Evolutionary conservation across 2,797 vertebrate genomes (phyloP).

Genomic region (Cyclura pinguis): DNA sequence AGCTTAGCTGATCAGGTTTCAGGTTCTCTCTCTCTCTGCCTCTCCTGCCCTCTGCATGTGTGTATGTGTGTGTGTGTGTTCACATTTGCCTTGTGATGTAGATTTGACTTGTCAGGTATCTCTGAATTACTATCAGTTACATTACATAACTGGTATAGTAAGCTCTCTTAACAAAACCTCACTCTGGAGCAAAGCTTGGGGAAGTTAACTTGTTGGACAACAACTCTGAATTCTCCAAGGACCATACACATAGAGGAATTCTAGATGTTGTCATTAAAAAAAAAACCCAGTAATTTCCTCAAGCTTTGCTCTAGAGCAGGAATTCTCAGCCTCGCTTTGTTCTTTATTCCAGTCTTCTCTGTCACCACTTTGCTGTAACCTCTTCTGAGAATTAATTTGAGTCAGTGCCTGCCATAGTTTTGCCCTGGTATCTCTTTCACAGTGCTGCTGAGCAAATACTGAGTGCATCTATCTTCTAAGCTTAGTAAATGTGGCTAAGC

Average conservation of each 20-base stretch:
- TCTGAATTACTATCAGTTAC: slow-evolving; percentile 23
- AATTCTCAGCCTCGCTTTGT: background rate
- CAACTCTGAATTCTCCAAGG: no score
- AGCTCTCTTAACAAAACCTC: slow-evolving; percentile 11
- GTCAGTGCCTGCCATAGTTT: background rate
- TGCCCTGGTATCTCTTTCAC: background rate
- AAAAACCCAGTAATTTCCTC: no score
- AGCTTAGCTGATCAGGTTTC: slow-evolving; percentile 47
- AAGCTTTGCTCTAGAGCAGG: no score
- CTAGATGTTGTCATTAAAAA: no score
- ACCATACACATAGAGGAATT: no score
- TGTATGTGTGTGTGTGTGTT: background rate
- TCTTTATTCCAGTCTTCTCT: background rate
- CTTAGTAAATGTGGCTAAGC: background rate
- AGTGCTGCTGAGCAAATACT: background rate
- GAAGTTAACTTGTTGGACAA: no score
- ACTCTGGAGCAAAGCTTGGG: no score
- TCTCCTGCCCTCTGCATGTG: no score
- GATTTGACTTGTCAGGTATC: slow-evolving; percentile 62
- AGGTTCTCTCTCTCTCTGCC: background rate
- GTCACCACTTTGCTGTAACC: background rate
- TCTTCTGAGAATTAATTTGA: background rate
- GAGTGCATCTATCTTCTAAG: background rate
- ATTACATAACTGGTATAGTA: slow-evolving; percentile 60
- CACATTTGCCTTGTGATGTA: slow-evolving; percentile 48